phyloP scores from a whole-genome alignment of 2,113 vertebrate species.

The Syngnathus typhle region DNA sequence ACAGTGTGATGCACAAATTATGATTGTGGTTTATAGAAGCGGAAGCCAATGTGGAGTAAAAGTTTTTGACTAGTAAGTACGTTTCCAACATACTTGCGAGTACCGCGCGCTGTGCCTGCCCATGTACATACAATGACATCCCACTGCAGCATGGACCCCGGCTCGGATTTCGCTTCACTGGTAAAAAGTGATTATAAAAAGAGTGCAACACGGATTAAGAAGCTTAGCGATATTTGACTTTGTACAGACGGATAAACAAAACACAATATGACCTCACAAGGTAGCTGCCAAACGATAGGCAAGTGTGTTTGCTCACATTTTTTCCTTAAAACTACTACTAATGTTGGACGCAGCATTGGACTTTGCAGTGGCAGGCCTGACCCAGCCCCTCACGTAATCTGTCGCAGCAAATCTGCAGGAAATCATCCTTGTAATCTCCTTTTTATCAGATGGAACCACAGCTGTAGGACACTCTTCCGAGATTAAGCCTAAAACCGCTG shows the following conservation, averaged over 20 bases:
- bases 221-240: conserved; percentile 38
- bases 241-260: conserved; percentile 9
- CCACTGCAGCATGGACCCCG: conserved; percentile 9
- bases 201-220: conserved; percentile 54
- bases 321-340: conserved; percentile 1
- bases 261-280: conserved; percentile 3
- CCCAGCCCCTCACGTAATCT: conserved; percentile 45
- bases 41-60: no score
- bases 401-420: conserved; percentile 23
- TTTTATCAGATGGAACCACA: conserved; percentile 50
- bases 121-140: conserved; percentile 1
- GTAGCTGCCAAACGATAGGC: background rate
- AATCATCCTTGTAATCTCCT: conserved; percentile 61
- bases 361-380: conserved; percentile 3
- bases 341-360: background rate
- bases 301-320: conserved; percentile 2
- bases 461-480: conserved; percentile 29
- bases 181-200: conserved; percentile 55
- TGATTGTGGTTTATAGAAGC: no score
- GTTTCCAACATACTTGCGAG: no score
- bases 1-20: conserved; percentile 22
- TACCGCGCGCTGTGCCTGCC: no score
- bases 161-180: conserved; percentile 32
- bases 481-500: conserved; percentile 45
- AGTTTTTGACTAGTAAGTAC: no score